Percentiles rank a stretch among this genome's conserved stretches.
Conservation (phyloP, 2,113 vertebrate species). For the Porphyrio hochstetteri region DNA sequence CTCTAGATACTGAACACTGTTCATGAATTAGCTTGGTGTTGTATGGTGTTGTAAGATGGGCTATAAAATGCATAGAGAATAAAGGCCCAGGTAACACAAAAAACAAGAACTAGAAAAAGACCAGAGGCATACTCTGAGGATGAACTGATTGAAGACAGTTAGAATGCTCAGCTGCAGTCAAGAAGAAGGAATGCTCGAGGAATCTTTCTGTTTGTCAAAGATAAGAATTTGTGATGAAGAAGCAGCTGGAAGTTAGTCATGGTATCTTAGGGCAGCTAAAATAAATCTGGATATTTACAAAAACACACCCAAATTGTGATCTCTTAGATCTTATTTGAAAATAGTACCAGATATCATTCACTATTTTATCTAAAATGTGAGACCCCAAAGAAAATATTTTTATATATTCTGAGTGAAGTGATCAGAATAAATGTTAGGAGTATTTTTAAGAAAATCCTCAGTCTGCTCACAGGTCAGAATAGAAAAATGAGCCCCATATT, state of each 20-base stretch:
- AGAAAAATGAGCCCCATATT: neutral
- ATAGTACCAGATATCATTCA: neutral
- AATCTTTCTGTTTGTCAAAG: neutral
- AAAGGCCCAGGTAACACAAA: neutral
- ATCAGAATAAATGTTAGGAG: neutral
- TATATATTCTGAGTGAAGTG: neutral
- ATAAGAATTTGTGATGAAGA: neutral
- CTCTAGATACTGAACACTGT: neutral
- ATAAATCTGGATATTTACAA: neutral
- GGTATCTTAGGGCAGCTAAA: neutral
- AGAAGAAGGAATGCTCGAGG: neutral
- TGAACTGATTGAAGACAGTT: neutral
- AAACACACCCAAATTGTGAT: neutral
- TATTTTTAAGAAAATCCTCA: neutral
- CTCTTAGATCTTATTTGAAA: neutral
- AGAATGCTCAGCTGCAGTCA: neutral
- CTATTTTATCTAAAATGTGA: neutral
- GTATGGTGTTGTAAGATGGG: neutral
- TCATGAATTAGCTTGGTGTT: neutral
- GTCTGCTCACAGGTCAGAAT: neutral
- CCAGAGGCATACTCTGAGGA: neutral
- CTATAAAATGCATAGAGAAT: neutral
- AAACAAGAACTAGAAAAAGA: neutral
- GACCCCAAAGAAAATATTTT: neutral
- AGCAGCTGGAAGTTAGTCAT: neutral